Evolutionary conservation across 2,113 vertebrate species (phyloP), one percentile per base, ranked within the genome.

Genomic region (Zosterops lateralis): DNA sequence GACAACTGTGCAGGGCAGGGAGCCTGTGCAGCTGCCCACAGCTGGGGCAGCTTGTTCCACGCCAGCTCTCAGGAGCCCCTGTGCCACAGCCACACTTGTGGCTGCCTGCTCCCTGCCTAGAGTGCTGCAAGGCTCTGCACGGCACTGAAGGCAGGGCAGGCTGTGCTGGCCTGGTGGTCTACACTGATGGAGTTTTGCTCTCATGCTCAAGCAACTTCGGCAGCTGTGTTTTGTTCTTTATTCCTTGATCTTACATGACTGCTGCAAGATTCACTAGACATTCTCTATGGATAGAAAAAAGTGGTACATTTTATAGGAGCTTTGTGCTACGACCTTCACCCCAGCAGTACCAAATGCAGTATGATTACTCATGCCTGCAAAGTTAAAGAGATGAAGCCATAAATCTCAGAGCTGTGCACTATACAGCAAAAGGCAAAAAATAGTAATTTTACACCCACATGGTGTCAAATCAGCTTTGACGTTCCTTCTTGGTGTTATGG

Each of bases 141-240:
- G 5, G n/a, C n/a, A 34, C n/a, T 58, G 56, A 34, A 58, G 28
- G 51, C 26, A 29, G 18, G 50, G 9, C 22, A n/a, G 22, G 51
- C 26, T 75, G n/a, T 0, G 3, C 21, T 16, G 18, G 36, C 36
- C 58, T n/a, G 31, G 47, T 1, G 0, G 29, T 51, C 47, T 42
- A 4, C 58, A 22, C 17, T 26, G 17, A 14, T 6, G 14, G 21
- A 9, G 21, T 58, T 58, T 58, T 58, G n/a, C 38, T 25, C 28
- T 68, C 45, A 42, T 38, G 61, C 1, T 51, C 4, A 3, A 61
- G 12, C 32, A 51, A 56, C 74, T 66, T 53, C 34, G 36, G 24
- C 29, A 84, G n/a, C 19, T 36, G 9, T 14, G 29, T 50, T 74
- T 81, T 60, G 21, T 28, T 92, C 45, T 32, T 24, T 54, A 10